Evolutionary conservation across 1,140 invertebrate genomes (phyloP), one percentile per base, ranked within the genome.

Genomic region (Euglossa dilemma): DNA sequence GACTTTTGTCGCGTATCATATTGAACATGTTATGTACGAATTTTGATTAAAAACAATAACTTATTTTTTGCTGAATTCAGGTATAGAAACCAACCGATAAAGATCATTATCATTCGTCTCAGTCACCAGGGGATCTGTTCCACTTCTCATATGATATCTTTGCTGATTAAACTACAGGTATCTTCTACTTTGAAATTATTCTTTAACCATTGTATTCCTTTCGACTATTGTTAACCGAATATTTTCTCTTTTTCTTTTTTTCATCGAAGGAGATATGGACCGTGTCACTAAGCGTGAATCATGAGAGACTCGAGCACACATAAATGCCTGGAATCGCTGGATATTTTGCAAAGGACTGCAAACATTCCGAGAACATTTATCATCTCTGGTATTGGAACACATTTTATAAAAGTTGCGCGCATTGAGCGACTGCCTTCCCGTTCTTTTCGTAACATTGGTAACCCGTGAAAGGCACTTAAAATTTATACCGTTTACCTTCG

Each of bases 401-500:
- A 28, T 54, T 57, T 45, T 45, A 6, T 12, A 8, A 11, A 12
- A 8, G 36, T 23, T 23, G 36, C 16, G 20, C 6, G 56, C 23
- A 8, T 20, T 12, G 23, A 8, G 16, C 56, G 8, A 36, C 18
- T 23, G 20, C 11, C 11, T 11, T 83, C 61, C 36, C 36, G n/a
- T 56, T 54, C 36, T 67, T 59, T 36, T 25, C 20, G n/a, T 8
- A n/a, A 20, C 18, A 16, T 8, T n/a, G 50, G 81, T 6, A 18
- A 64, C 47, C n/a, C 56, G 74, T 66, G 56, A 76, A 63, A 54
- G 52, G 28, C 36, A n/a, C 43, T 18, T 59, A 56, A n/a, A 16
- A 2, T 28, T 25, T 20, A 6, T 12, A 66, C 47, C 72, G 23
- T 56, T 77, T 69, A 18, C 52, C 25, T 52, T 28, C 52, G 43